Conservation (phyloP, 1,140 invertebrate species). For the Aphaenogaster ashmeadi region DNA sequence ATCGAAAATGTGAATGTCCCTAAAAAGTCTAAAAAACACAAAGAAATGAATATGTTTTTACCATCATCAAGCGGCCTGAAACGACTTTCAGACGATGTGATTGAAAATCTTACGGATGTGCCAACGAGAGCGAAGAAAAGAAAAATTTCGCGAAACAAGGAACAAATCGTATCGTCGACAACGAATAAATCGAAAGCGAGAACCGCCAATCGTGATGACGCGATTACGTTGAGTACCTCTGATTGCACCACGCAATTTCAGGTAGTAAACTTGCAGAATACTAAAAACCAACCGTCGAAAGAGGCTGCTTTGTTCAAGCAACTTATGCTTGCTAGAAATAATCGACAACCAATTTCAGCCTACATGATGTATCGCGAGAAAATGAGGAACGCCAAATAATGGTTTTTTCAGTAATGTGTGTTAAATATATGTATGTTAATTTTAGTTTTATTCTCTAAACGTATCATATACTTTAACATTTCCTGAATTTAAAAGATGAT, state of each 20-base stretch:
- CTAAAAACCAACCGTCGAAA: conserved; percentile 53
- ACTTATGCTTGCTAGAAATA: conserved; percentile 76
- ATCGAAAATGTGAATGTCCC: not conserved
- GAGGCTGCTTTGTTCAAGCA: conserved; percentile 68
- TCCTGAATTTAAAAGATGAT: not conserved
- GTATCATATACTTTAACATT: conserved; percentile 8
- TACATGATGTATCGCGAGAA: conserved; percentile 77
- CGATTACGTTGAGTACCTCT: conserved; percentile 53
- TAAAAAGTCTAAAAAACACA: not conserved
- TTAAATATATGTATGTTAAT: not conserved
- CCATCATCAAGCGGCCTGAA: conserved; percentile 55
- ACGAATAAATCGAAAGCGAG: conserved; percentile 17
- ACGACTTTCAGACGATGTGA: conserved; percentile 71
- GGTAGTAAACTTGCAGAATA: conserved; percentile 72
- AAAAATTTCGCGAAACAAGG: conserved; percentile 43
- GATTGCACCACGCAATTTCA: conserved; percentile 77
- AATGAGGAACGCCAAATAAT: conserved; percentile 47
- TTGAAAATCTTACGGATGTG: conserved; percentile 74
- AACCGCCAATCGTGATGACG: conserved; percentile 25
- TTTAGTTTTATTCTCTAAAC: not conserved
- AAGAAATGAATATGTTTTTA: not conserved
- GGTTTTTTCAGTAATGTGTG: conserved; percentile 14
- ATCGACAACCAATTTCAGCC: conserved; percentile 68
- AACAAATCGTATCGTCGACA: conserved; percentile 61
- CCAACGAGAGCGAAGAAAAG: conserved; percentile 65